phyloP scores from a whole-genome alignment of 2,888 invertebrate species.

The Junonia oenone region DNA sequence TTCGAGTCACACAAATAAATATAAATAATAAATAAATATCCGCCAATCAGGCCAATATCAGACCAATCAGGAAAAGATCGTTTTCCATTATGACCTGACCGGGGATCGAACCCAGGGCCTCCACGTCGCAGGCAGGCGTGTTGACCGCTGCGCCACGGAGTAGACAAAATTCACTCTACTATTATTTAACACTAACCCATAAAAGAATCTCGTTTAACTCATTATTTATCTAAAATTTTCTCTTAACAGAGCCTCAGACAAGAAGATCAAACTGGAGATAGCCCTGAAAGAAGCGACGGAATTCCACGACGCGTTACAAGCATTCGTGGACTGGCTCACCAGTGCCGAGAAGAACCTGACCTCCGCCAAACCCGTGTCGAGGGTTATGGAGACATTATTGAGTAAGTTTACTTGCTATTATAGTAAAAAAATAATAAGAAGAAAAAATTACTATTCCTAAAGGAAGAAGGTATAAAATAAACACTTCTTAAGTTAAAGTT shows the following conservation, averaged over 20 bases:
- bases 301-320: conserved; percentile 96
- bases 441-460: too few relatives aligned
- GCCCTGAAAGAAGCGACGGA: conserved; percentile 97
- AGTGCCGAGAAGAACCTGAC: conserved; percentile 95
- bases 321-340: conserved; percentile 97
- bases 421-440: not conserved
- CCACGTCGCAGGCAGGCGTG: too few relatives aligned
- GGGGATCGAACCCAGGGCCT: too few relatives aligned
- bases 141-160: too few relatives aligned
- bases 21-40: too few relatives aligned
- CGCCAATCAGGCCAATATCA: too few relatives aligned
- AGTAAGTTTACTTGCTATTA: conserved; percentile 44
- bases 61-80: too few relatives aligned
- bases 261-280: conserved; percentile 98
- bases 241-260: conserved; percentile 89
- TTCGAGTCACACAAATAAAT: too few relatives aligned
- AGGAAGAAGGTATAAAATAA: too few relatives aligned
- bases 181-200: not conserved
- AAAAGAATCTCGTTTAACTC: not conserved
- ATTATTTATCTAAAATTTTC: not conserved
- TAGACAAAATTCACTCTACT: too few relatives aligned
- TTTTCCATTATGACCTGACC: too few relatives aligned
- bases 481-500: too few relatives aligned
- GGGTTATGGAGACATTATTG: conserved; percentile 94
- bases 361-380: conserved; percentile 93